Conservation (phyloP, 2,888 invertebrate genomes). For the Ochlodes sylvanus region DNA sequence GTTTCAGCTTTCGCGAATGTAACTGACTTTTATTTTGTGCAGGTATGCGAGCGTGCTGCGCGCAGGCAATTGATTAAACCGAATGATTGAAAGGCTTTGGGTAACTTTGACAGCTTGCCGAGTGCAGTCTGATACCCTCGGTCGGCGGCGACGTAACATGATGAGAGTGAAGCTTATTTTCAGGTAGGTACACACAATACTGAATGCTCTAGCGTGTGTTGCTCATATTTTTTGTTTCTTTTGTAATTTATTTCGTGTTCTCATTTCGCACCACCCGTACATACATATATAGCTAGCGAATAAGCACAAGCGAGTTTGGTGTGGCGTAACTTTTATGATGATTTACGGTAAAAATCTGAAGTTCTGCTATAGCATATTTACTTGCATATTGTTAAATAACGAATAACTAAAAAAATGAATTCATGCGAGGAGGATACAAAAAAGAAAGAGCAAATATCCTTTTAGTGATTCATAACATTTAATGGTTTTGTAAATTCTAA, state of each 20-base stretch:
- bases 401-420: neutral
- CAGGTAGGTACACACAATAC: constrained; percentile 28
- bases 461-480: no score
- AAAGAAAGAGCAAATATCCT: no score
- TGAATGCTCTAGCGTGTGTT: constrained; percentile 21
- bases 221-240: constrained; percentile 16
- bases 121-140: neutral
- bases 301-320: constrained; percentile 26
- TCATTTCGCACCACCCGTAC: constrained; percentile 17
- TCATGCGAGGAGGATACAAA: no score
- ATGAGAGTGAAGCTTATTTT: constrained; percentile 23
- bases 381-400: neutral
- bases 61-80: constrained; percentile 14
- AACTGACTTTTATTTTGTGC: constrained; percentile 26
- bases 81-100: constrained; percentile 54
- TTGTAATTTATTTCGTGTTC: constrained; percentile 20
- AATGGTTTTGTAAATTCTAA: no score
- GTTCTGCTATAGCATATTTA: neutral
- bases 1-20: constrained; percentile 23
- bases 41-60: constrained; percentile 30
- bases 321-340: constrained; percentile 19
- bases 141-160: neutral
- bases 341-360: constrained; percentile 18
- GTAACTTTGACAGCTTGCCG: constrained; percentile 48
- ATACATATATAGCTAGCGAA: constrained; percentile 17